Evolutionary conservation across 2,797 vertebrate genomes (phyloP).

Genomic region (Artibeus lituratus): DNA sequence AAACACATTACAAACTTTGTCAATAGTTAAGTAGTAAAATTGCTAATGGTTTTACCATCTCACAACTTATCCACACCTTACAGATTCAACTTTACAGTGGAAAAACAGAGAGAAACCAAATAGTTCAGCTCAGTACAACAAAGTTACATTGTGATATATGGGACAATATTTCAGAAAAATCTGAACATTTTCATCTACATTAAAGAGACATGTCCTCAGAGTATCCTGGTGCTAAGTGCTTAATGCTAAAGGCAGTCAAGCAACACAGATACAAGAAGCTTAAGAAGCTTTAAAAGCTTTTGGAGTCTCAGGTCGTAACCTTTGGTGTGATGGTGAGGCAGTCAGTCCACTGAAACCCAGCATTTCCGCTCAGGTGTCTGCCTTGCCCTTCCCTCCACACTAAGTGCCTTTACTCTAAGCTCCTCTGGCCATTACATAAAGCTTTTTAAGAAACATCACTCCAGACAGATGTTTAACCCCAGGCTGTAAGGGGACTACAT

Average conservation of each 20-base stretch:
- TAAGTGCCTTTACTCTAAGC: conserved; percentile 62
- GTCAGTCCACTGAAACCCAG: conserved; percentile 44
- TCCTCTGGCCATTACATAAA: conserved; percentile 70
- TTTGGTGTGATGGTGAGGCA: conserved; percentile 27
- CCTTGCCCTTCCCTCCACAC: conserved; percentile 44
- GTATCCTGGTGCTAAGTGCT: background rate
- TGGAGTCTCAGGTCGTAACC: background rate
- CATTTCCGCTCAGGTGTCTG: background rate
- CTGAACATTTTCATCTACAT: background rate
- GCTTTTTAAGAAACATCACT: conserved; percentile 78
- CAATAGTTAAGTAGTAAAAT: background rate
- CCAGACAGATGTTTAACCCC: conserved; percentile 79
- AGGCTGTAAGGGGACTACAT: conserved; percentile 63
- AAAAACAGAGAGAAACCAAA: background rate
- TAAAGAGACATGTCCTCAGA: conserved; percentile 42
- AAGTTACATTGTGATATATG: background rate
- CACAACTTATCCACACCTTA: background rate
- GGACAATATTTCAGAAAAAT: background rate
- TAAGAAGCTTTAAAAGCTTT: conserved; percentile 68
- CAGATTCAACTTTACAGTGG: background rate
- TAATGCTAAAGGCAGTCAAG: conserved; percentile 41
- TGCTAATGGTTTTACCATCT: background rate
- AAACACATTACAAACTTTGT: background rate
- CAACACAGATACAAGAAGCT: background rate
- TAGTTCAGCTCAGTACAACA: background rate